Evolutionary conservation across 1,140 invertebrate species (phyloP).

Genomic region (Zophobas morio): DNA sequence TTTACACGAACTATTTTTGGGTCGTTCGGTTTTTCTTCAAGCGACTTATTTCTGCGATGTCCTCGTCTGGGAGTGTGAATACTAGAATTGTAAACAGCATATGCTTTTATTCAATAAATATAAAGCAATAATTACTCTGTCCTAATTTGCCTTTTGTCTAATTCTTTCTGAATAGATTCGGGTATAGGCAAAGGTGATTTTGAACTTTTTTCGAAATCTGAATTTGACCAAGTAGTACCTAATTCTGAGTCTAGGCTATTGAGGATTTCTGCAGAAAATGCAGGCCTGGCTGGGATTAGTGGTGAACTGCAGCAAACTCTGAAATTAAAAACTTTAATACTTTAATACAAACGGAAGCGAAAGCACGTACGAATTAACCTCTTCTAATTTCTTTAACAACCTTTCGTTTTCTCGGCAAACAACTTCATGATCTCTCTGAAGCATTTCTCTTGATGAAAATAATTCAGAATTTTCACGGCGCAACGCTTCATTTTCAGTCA

Average conservation of each 20-base stretch:
- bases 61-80: slow-evolving; percentile 21
- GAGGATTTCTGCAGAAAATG: slow-evolving; percentile 75
- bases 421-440: slow-evolving; percentile 90
- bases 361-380: slow-evolving; percentile 86
- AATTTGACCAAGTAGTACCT: slow-evolving; percentile 80
- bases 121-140: slow-evolving; percentile 62
- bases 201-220: slow-evolving; percentile 57
- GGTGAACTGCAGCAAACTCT: slow-evolving; percentile 85
- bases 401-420: slow-evolving; percentile 93
- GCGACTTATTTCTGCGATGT: slow-evolving; percentile 51
- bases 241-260: slow-evolving; percentile 54
- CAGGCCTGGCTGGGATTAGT: slow-evolving; percentile 81
- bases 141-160: slow-evolving; percentile 74
- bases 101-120: too few species aligned
- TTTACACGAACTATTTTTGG: slow-evolving; percentile 44
- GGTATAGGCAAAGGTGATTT: slow-evolving; percentile 65
- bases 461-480: slow-evolving; percentile 90
- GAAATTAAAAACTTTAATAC: slow-evolving; percentile 58
- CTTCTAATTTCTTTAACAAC: slow-evolving; percentile 88
- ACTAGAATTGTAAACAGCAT: slow-evolving; percentile 21
- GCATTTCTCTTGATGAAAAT: slow-evolving; percentile 82
- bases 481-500: slow-evolving; percentile 89
- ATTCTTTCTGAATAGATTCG: slow-evolving; percentile 73
- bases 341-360: not conserved
- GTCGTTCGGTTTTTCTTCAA: slow-evolving; percentile 48